Conservation (phyloP, 2,797 vertebrate genomes). For the Coregonus ussuriensis region DNA sequence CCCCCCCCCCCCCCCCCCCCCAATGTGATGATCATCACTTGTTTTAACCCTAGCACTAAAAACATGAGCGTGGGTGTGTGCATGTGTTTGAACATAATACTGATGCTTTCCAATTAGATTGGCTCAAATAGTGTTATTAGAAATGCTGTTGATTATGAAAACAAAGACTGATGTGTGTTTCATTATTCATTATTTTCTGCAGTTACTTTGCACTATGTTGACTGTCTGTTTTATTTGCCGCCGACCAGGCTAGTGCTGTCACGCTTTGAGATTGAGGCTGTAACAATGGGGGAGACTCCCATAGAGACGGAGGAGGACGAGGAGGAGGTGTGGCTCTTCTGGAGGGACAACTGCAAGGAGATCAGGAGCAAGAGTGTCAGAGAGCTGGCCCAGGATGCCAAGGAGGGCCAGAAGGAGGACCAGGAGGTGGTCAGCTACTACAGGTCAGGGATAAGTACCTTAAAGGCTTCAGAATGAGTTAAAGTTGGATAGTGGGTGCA, state of each 20-base stretch:
- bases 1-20: conserved; percentile 34
- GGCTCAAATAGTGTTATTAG: not conserved
- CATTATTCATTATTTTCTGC: not conserved
- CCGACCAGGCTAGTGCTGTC: conserved; percentile 89
- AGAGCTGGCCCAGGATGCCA: conserved; percentile 96
- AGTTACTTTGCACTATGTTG: too few species aligned
- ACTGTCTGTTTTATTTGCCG: not conserved
- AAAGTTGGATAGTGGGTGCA: not conserved
- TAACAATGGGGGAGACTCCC: conserved; percentile 82
- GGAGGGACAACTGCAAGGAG: conserved; percentile 92
- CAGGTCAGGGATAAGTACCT: conserved; percentile 73
- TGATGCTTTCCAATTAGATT: not conserved
- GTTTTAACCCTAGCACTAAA: not conserved
- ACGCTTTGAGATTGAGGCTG: conserved; percentile 90
- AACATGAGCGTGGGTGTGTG: not conserved
- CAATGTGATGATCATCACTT: too few species aligned
- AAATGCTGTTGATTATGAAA: not conserved
- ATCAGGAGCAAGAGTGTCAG: conserved; percentile 91
- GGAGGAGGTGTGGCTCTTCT: conserved; percentile 98
- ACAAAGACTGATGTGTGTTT: not conserved
- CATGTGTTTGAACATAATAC: not conserved
- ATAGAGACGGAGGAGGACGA: conserved; percentile 92
- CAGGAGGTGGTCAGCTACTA: conserved; percentile 95
- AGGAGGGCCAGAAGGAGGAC: conserved; percentile 97
- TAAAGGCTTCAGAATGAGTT: not conserved